Percentiles rank a stretch among this genome's conserved stretches.
Conservation (phyloP, 2,888 invertebrate genomes). For the Autographa pulchrina region DNA sequence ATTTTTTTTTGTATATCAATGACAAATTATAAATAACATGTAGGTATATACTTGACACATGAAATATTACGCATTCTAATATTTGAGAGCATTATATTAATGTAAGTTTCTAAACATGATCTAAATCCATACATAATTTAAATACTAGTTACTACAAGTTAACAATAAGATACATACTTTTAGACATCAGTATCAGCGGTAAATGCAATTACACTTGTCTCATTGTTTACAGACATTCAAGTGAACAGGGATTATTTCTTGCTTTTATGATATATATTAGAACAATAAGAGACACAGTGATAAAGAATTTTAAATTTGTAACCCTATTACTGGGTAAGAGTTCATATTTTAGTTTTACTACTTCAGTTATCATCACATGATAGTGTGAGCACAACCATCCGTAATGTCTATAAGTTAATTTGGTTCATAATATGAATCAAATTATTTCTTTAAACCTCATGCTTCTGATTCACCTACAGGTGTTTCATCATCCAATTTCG, state of each 20-base stretch:
- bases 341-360: constrained; percentile 21
- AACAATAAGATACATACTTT: constrained; percentile 25
- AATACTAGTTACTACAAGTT: constrained; percentile 30
- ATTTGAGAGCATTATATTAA: constrained; percentile 45
- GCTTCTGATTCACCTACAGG: constrained; percentile 88
- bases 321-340: constrained; percentile 17
- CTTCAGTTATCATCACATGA: constrained; percentile 44
- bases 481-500: constrained; percentile 95
- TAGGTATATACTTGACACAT: constrained; percentile 47
- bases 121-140: constrained; percentile 37
- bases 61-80: constrained; percentile 47
- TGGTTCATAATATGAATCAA: constrained; percentile 47
- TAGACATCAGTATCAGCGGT: constrained; percentile 28
- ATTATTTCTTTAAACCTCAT: constrained; percentile 71
- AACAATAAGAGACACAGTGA: constrained; percentile 25
- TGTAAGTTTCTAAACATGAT: constrained; percentile 41
- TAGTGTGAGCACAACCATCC: constrained; percentile 48
- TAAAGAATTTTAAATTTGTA: constrained; percentile 22
- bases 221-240: constrained; percentile 17
- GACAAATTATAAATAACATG: constrained; percentile 49
- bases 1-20: neutral
- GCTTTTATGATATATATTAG: constrained; percentile 10
- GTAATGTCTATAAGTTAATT: constrained; percentile 52
- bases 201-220: constrained; percentile 56
- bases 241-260: constrained; percentile 14